phyloP scores from a whole-genome alignment of 2,888 invertebrate genomes.

The Ischnura elegans region DNA sequence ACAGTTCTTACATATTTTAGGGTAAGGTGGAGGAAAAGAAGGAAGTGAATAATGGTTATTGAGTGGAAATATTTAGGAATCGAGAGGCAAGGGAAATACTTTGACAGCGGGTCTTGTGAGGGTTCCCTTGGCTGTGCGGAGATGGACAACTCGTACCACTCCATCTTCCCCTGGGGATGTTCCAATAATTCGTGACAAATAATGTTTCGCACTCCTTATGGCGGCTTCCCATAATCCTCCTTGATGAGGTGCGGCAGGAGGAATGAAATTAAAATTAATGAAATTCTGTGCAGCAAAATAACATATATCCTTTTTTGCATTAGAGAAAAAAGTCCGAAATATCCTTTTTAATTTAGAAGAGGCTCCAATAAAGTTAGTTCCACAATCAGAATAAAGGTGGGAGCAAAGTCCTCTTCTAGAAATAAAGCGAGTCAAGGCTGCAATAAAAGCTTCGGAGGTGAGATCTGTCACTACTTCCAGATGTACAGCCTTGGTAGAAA shows the following conservation, averaged over 20 bases:
- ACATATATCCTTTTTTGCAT: too few species aligned
- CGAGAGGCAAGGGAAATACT: neutral
- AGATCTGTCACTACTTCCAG: neutral
- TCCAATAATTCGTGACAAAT: too few species aligned
- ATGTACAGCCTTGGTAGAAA: neutral
- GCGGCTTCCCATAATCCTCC: conserved; percentile 68
- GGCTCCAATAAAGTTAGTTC: neutral
- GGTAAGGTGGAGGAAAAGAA: neutral
- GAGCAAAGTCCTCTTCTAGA: neutral
- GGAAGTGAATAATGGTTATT: neutral
- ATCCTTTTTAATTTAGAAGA: neutral
- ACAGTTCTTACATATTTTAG: neutral
- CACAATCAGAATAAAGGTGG: neutral
- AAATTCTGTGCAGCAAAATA: neutral
- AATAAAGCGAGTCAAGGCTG: neutral
- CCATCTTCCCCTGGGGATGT: neutral
- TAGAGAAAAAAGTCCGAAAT: neutral
- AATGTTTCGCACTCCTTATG: too few species aligned
- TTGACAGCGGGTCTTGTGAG: neutral
- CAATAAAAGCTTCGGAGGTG: neutral
- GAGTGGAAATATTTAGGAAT: neutral
- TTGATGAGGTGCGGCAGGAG: conserved; percentile 68
- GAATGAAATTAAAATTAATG: conserved; percentile 67
- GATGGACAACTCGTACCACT: too few species aligned
- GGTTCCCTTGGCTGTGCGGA: neutral